Evolutionary conservation across 2,113 vertebrate genomes (phyloP).

Genomic region (Blennius ocellaris): DNA sequence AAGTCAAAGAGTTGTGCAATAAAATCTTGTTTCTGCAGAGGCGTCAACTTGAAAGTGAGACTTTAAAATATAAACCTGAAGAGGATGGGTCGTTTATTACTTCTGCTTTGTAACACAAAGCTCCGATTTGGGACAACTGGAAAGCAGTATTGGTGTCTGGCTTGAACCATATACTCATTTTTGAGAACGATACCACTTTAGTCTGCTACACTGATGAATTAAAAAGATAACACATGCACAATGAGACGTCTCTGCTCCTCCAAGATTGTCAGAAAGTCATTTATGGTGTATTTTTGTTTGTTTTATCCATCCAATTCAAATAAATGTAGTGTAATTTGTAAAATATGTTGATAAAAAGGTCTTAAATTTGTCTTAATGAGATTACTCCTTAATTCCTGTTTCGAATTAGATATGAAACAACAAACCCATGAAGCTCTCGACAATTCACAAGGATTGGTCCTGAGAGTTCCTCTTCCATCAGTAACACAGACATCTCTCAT

Average conservation of each 20-base stretch:
- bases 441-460: not conserved
- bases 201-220: not conserved
- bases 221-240: too few relatives aligned
- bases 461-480: constrained; percentile 13
- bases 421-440: not conserved
- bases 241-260: not conserved
- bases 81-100: too few relatives aligned
- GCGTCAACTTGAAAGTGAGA: too few relatives aligned
- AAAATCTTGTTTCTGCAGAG: too few relatives aligned
- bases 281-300: not conserved
- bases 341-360: not conserved
- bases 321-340: not conserved
- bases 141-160: too few relatives aligned
- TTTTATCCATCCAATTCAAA: not conserved
- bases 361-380: not conserved
- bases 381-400: not conserved
- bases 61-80: too few relatives aligned
- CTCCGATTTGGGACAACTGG: too few relatives aligned
- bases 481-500: constrained; percentile 28
- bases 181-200: not conserved
- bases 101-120: too few relatives aligned
- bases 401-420: not conserved
- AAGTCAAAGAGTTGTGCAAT: too few relatives aligned
- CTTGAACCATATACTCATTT: not conserved
- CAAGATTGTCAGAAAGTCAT: too few relatives aligned